Evolutionary conservation across 2,888 invertebrate genomes (phyloP).

Genomic region (Dynastes tityus): DNA sequence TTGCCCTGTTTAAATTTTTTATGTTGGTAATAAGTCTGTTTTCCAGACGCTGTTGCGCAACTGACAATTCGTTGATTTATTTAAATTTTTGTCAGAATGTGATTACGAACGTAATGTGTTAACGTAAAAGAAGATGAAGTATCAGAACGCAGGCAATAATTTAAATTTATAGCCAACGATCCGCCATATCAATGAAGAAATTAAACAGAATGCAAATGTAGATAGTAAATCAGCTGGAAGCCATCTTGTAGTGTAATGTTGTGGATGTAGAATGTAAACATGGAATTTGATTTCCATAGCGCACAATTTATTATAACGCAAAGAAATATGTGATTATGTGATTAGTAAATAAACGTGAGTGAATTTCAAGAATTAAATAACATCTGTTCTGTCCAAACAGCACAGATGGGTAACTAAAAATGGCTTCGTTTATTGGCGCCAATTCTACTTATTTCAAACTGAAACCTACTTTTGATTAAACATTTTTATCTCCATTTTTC

Average conservation of each 20-base stretch:
- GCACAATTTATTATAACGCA: constrained; percentile 31
- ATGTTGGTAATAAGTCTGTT: constrained; percentile 46
- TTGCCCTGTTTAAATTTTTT: constrained; percentile 22
- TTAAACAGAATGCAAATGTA: constrained; percentile 58
- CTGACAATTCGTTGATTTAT: constrained; percentile 61
- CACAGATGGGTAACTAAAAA: constrained; percentile 41
- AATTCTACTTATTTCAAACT: constrained; percentile 47
- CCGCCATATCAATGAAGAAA: constrained; percentile 49
- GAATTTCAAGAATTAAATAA: neutral
- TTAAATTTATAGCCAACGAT: constrained; percentile 32
- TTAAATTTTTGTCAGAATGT: constrained; percentile 58
- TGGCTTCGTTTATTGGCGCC: constrained; percentile 49
- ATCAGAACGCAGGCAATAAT: constrained; percentile 26
- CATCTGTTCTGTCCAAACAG: constrained; percentile 6
- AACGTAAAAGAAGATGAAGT: constrained; percentile 31
- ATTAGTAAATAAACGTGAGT: constrained; percentile 40
- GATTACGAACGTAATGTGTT: constrained; percentile 44
- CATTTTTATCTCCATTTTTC: neutral
- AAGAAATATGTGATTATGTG: constrained; percentile 42
- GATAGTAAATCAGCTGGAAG: constrained; percentile 66
- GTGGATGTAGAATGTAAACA: constrained; percentile 66
- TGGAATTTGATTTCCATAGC: constrained; percentile 65
- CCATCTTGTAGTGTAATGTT: constrained; percentile 68
- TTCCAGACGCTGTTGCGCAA: constrained; percentile 66
- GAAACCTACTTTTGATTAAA: constrained; percentile 29